Evolutionary conservation across 2,797 vertebrate species (phyloP).

Genomic region (Zenarchopterus dispar): DNA sequence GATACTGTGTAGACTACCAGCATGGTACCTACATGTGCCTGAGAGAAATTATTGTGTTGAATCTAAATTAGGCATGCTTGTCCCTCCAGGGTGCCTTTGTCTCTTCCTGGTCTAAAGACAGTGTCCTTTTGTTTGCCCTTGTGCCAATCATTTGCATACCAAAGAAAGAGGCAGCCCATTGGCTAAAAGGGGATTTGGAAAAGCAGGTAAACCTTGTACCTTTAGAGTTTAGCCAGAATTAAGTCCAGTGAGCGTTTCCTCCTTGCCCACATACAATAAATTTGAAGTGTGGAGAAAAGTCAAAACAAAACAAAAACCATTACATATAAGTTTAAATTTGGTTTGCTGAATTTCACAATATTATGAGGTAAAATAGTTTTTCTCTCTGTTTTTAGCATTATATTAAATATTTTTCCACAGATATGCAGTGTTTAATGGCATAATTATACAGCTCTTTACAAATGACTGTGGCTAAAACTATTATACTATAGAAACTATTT

Average conservation of each 20-base stretch:
- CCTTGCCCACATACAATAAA: too few species aligned
- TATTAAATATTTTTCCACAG: not conserved
- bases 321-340: too few species aligned
- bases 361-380: too few species aligned
- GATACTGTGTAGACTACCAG: slow-evolving; percentile 29
- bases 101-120: slow-evolving; percentile 48
- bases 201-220: slow-evolving; percentile 27
- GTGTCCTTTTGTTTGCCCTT: slow-evolving; percentile 64
- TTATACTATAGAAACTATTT: slow-evolving; percentile 20
- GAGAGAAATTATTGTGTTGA: slow-evolving; percentile 52
- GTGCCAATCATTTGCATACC: slow-evolving; percentile 51
- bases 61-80: slow-evolving; percentile 63
- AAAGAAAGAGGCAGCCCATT: slow-evolving; percentile 40
- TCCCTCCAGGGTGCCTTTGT: slow-evolving; percentile 37
- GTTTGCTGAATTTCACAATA: too few species aligned
- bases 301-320: too few species aligned
- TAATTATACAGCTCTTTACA: not conserved
- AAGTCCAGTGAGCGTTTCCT: too few species aligned
- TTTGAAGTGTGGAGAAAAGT: too few species aligned
- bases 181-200: slow-evolving; percentile 42
- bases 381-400: too few species aligned
- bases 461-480: not conserved
- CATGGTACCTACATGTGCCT: slow-evolving; percentile 50
- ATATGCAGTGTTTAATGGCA: not conserved
- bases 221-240: slow-evolving; percentile 37